Percentiles rank a stretch among this genome's conserved stretches.
Evolutionary conservation across 2,797 vertebrate species (phyloP).

Genomic region (Gambelia wislizenii): DNA sequence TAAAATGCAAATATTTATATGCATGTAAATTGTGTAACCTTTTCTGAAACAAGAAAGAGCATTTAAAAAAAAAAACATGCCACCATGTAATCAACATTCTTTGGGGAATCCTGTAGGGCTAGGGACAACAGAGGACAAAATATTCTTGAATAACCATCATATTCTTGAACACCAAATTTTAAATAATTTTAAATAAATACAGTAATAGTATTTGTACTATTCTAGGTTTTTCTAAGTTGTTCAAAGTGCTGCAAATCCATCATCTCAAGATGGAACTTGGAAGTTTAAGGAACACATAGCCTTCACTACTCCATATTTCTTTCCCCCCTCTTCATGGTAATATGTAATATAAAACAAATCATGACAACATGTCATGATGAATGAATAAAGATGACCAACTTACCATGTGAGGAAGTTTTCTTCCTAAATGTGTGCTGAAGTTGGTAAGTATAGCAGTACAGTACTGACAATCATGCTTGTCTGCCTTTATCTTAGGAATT

Average conservation of each 20-base stretch:
- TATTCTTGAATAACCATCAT: not conserved
- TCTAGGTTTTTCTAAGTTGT: not conserved
- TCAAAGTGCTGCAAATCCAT: not conserved
- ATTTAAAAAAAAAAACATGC: not conserved
- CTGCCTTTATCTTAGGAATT: too few species aligned
- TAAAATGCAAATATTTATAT: conserved; percentile 39
- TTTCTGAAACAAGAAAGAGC: conserved; percentile 2
- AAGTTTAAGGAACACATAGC: not conserved
- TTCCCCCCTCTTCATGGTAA: not conserved
- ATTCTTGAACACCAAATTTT: not conserved
- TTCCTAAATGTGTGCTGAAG: not conserved
- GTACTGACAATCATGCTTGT: not conserved
- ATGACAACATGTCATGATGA: not conserved
- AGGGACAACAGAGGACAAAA: not conserved
- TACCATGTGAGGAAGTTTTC: too few species aligned
- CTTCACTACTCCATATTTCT: not conserved
- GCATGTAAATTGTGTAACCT: conserved; percentile 3
- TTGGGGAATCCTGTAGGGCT: not conserved
- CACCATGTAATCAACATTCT: not conserved
- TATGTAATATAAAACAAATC: not conserved
- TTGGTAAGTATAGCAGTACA: not conserved
- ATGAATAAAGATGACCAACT: not conserved
- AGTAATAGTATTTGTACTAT: not conserved
- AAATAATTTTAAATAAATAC: too few species aligned
- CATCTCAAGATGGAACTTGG: too few species aligned